Base-by-base conservation (phyloP, 2,113 vertebrate species). In the Oncorhynchus mykiss region DNA sequence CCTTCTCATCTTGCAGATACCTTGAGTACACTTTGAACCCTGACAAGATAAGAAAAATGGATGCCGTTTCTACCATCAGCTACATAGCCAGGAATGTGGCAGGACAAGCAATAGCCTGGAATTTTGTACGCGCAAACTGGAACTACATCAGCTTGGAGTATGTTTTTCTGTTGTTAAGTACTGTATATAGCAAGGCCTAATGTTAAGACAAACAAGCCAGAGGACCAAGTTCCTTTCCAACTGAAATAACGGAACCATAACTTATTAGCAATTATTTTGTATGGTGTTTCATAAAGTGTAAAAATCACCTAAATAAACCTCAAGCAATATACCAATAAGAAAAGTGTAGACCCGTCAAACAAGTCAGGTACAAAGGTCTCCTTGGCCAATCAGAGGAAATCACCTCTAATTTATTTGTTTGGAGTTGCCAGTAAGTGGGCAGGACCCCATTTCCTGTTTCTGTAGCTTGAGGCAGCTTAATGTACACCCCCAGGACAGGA, bases 111-210 rank as follows among this genome's bases (percentile, higher is more conserved):
- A 90, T 98, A 85, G 94, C 78, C 18, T 99, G 97, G 97, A 93
- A 97, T 84, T 99, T 99, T 39, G 70, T 99, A 66, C 93, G 92
- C 14, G 69, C 71, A 13, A 88, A 97, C 74, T 98, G 96, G 97
- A 75, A 67, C 0, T 89, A 20, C 0, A 65, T 98, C 45, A 91
- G 88, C 27, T 4, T 12, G 3, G 88, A 94, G 97, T 98, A 92
- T 27, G 22, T 67, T 64, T 48, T 11, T 22, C 22, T 57, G 20
- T 60, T 22, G 39, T 5, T 54, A 54, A 16, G 14, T 54, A 45
- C 39, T 45, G 39, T 45, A 11, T 45, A 45, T 45, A 45, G 39
- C 39, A 9, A 14, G 49, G 4, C 49, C 49, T 54, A 16, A 54
- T 14, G 14, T 54, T 54, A 16, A 54, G 12, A 54, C 12, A 54